These are phyloP conservation scores for Bombus superbus DNA, from an alignment of 1,140 invertebrate species.

Conservation along the genomic window DNA sequence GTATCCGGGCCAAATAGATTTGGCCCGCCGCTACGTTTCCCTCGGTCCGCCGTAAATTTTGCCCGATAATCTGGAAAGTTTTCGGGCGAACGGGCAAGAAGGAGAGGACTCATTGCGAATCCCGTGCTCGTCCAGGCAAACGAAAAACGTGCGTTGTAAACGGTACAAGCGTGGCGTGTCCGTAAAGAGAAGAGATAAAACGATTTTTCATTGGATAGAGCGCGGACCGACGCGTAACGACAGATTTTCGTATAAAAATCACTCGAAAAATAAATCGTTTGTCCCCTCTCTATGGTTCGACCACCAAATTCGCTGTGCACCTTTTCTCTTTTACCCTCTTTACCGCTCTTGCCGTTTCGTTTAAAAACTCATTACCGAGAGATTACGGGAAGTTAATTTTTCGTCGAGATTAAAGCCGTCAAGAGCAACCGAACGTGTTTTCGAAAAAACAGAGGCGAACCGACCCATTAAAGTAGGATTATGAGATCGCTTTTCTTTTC, in stretches of 20 bases:
- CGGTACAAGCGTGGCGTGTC: neutral
- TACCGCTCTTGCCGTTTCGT: neutral
- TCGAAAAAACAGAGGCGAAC: neutral
- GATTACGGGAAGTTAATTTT: constrained; percentile 43
- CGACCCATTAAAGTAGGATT: constrained; percentile 27
- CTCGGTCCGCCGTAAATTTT: constrained; percentile 55
- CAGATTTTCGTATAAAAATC: neutral
- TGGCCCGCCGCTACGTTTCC: constrained; percentile 51
- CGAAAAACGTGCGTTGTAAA: constrained; percentile 37
- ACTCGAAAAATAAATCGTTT: too few relatives aligned
- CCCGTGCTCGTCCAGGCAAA: constrained; percentile 42
- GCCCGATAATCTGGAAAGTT: constrained; percentile 64
- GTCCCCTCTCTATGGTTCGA: neutral
- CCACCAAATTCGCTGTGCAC: neutral
- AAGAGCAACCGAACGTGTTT: neutral
- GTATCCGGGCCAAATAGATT: constrained; percentile 66
- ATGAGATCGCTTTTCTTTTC: neutral
- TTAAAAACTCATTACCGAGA: constrained; percentile 33
- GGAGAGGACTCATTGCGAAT: constrained; percentile 42
- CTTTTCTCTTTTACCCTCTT: too few relatives aligned
- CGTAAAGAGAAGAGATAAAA: neutral
- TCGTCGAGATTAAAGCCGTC: constrained; percentile 6
- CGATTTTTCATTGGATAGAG: neutral
- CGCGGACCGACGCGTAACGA: too few relatives aligned
- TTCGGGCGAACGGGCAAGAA: constrained; percentile 46